These are phyloP conservation scores for Nettapus auritus DNA, from an alignment of 2,113 vertebrate species.

Conservation along the genomic window DNA sequence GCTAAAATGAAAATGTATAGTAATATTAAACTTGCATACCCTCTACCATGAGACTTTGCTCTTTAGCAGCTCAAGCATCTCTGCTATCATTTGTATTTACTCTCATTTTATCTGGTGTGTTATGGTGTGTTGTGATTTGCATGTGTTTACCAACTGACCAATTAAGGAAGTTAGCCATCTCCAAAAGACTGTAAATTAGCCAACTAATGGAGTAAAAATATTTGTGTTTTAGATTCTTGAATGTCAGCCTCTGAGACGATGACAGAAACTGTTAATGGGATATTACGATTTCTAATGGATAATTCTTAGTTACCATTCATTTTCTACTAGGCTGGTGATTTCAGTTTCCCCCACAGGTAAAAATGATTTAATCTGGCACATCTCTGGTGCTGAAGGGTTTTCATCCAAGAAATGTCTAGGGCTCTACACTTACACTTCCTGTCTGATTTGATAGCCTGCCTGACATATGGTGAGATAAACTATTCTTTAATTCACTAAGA, in stretches of 20 bases:
- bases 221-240: not conserved
- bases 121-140: not conserved
- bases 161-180: not conserved
- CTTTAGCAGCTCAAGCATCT: not conserved
- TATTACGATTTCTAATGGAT: not conserved
- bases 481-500: not conserved
- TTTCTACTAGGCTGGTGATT: not conserved
- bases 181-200: not conserved
- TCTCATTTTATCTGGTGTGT: not conserved
- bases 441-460: not conserved
- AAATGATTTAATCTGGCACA: not conserved
- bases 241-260: not conserved
- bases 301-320: not conserved
- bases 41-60: not conserved
- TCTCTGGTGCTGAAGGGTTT: not conserved
- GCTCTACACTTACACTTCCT: not conserved
- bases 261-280: not conserved
- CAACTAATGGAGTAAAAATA: not conserved
- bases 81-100: not conserved
- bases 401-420: not conserved
- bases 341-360: rapidly evolving
- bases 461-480: not conserved
- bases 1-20: not conserved
- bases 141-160: not conserved
- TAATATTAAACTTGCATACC: not conserved